Conservation (phyloP, 2,888 invertebrate genomes). For the Phanerotoma sp. region DNA sequence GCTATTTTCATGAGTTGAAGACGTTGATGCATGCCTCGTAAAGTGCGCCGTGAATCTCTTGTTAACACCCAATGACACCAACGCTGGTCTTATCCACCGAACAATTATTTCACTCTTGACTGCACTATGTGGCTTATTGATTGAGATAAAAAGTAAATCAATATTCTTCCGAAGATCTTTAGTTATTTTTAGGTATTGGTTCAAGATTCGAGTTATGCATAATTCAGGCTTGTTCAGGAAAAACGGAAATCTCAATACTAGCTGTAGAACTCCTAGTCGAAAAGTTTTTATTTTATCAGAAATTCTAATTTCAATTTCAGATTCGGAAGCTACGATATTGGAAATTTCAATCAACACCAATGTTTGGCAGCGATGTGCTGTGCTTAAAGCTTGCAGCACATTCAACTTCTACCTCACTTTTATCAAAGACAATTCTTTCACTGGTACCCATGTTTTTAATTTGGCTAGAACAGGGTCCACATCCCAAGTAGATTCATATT, state of each 20-base stretch:
- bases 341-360: constrained; percentile 20
- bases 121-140: constrained; percentile 15
- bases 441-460: constrained; percentile 2
- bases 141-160: constrained; percentile 22
- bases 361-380: constrained; percentile 25
- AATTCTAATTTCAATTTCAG: constrained; percentile 9
- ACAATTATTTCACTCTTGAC: constrained; percentile 14
- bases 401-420: constrained; percentile 14
- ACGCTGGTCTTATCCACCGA: constrained; percentile 14
- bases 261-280: constrained; percentile 5
- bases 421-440: constrained; percentile 1
- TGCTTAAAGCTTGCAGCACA: constrained; percentile 17
- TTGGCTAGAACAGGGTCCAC: constrained; percentile 3
- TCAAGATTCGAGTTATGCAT: constrained; percentile 10
- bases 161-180: constrained; percentile 2
- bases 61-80: constrained; percentile 1
- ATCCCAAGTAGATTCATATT: constrained; percentile 18
- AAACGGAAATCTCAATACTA: constrained; percentile 7
- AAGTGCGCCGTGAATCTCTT: constrained; percentile 15
- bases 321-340: background rate
- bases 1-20: constrained; percentile 18
- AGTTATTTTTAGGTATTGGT: constrained; percentile 14
- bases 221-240: constrained; percentile 13
- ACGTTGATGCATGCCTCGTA: constrained; percentile 25
- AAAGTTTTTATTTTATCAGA: constrained; percentile 9